Base-by-base conservation (phyloP, 1,140 invertebrate species). In the Ridgeia piscesae region DNA sequence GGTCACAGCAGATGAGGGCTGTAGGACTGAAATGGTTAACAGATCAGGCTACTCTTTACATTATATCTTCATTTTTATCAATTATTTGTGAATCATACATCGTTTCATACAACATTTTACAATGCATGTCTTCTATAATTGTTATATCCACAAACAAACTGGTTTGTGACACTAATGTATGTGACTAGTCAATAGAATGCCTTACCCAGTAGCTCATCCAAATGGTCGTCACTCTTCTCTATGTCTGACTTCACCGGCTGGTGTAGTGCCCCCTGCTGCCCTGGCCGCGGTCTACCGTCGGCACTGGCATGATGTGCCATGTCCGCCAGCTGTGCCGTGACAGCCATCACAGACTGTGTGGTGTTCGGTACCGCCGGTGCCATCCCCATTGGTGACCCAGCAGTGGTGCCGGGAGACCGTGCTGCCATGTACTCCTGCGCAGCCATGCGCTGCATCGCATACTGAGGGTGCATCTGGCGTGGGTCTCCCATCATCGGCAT, bases 181-280 rank as follows among this genome's bases (percentile, higher is more conserved):
- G 34, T 4, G 77, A 91, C 50, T 34, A 14, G 89, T 34, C 34
- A 34, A 96, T 91, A 89, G 35, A 92, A 35, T n/a, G 33, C 9
- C 33, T 34, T 91, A 89, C 91, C 91, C 33, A 89, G 35, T 33
- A 91, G 50, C 33, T 93, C 92, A 88, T 93, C 93, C 27, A 93
- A n/a, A 35, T 94, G 92, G 77, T 93, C 92, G 48, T 89, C 91
- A 9, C 91, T 88, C 42, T 93, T 93, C 35, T 91, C 89, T 2
- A 33, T 34, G 31, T 92, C 88, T 77, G 58, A 77, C 58, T 77
- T 77, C 17, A 77, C 58, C 33, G 58, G 91, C n/a, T 92, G 88
- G 31, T 35, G 88, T 11, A 34, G 48, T 2, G 50, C 35, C 21
- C 21, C 33, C 58, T 35, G 50, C 33, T 21, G 35, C 6, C 31